Evolutionary conservation across 1,140 invertebrate genomes (phyloP).

Genomic region (Drosophila micromelanica): DNA sequence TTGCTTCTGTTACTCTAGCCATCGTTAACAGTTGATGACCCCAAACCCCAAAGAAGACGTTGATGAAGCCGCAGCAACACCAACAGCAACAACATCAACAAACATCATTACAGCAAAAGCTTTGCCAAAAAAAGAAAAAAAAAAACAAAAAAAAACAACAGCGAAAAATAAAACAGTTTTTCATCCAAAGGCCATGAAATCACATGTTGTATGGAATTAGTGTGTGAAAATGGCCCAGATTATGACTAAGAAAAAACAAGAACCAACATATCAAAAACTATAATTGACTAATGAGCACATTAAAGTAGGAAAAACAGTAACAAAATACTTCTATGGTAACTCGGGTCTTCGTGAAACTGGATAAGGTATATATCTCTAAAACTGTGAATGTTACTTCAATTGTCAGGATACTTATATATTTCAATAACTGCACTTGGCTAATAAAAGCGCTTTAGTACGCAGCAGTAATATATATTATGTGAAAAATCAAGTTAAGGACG

Average conservation of each 20-base stretch:
- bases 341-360: background rate
- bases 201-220: slow-evolving; percentile 1
- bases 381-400: too few relatives aligned
- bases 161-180: slow-evolving; percentile 25
- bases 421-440: too few relatives aligned
- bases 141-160: slow-evolving; percentile 22
- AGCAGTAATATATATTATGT: too few relatives aligned
- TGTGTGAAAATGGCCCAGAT: slow-evolving; percentile 18
- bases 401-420: too few relatives aligned
- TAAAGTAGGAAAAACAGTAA: background rate
- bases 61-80: slow-evolving; percentile 35
- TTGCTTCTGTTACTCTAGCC: slow-evolving; percentile 20
- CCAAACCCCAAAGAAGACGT: slow-evolving; percentile 62
- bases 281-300: slow-evolving; percentile 27
- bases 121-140: slow-evolving; percentile 36
- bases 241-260: background rate
- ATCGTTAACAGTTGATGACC: slow-evolving; percentile 59
- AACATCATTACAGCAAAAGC: slow-evolving; percentile 44
- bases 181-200: slow-evolving; percentile 29
- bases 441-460: too few relatives aligned
- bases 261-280: slow-evolving; percentile 23
- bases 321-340: background rate
- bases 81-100: slow-evolving; percentile 20
- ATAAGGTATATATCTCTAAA: background rate
- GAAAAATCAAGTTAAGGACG: too few relatives aligned